Evolutionary conservation across 2,797 vertebrate genomes (phyloP).

Genomic region (Xenentodon cancila): DNA sequence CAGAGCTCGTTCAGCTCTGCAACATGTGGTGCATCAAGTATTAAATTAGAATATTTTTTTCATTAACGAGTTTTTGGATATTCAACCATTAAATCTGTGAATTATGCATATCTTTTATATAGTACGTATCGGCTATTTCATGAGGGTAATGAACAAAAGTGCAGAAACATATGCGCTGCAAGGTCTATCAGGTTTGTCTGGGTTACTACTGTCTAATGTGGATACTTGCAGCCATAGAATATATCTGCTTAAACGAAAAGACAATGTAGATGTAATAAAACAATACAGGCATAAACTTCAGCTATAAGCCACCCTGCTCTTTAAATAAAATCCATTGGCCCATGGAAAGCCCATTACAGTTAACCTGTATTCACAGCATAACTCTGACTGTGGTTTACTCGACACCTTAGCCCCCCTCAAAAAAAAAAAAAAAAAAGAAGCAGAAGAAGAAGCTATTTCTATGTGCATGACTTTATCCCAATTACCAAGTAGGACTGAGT

Average conservation of each 20-base stretch:
- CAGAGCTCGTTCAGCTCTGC: neutral
- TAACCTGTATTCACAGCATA: neutral
- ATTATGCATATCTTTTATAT: conserved; percentile 8
- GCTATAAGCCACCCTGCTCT: no score
- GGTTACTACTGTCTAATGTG: neutral
- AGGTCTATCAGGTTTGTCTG: neutral
- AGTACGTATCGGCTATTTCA: neutral
- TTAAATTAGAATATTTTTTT: no score
- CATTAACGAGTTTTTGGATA: no score
- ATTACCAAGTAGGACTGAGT: conserved; percentile 4
- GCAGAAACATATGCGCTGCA: neutral
- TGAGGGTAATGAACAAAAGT: neutral
- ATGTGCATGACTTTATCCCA: neutral
- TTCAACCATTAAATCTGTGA: neutral
- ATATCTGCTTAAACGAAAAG: neutral
- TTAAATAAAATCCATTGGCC: no score
- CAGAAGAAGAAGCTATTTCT: conserved; percentile 5
- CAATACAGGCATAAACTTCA: no score
- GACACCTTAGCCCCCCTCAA: neutral
- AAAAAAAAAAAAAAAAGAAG: neutral
- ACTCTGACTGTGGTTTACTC: neutral
- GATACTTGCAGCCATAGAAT: neutral
- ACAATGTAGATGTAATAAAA: neutral
- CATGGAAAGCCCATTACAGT: no score
- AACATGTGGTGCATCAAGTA: conserved; percentile 1